Conservation (phyloP, 2,888 invertebrate species). For the Hirtodrosophila cameraria region DNA sequence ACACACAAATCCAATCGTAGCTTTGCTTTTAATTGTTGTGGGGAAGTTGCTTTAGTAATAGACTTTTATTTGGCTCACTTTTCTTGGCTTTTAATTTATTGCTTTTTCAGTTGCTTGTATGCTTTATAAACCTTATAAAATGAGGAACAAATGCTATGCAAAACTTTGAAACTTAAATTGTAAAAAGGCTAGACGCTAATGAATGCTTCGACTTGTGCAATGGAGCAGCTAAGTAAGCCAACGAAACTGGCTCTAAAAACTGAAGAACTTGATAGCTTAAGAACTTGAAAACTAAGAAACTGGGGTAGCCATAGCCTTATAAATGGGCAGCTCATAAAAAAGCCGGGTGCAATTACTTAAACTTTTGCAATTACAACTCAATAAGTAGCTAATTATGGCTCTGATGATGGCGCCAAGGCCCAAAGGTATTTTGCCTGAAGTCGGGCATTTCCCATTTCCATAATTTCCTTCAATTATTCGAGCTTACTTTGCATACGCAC, state of each 20-base stretch:
- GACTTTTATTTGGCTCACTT: conserved; percentile 15
- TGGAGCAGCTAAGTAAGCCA: conserved; percentile 25
- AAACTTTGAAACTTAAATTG: conserved; percentile 51
- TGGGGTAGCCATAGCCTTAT: conserved; percentile 4
- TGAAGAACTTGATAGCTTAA: too few relatives aligned
- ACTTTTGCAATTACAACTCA: conserved; percentile 76
- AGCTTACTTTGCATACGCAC: conserved; percentile 9
- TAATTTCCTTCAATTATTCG: conserved; percentile 34
- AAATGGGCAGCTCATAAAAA: conserved; percentile 28
- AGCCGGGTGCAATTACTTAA: conserved; percentile 51
- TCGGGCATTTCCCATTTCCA: conserved; percentile 30
- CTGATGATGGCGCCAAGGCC: conserved; percentile 25
- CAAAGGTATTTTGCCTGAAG: conserved; percentile 10
- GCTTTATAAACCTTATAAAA: conserved; percentile 8
- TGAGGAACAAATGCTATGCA: conserved; percentile 6
- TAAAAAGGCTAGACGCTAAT: conserved; percentile 43
- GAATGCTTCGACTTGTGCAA: conserved; percentile 39
- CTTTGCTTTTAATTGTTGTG: neutral
- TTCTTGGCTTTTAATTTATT: conserved; percentile 43
- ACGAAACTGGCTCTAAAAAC: conserved; percentile 12
- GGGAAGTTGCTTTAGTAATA: conserved; percentile 10
- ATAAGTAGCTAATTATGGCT: conserved; percentile 67
- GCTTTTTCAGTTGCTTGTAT: conserved; percentile 16
- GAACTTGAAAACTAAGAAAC: too few relatives aligned
- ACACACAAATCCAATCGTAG: neutral